Conservation (phyloP, 2,888 invertebrate genomes). For the Tetragonula carbonaria region DNA sequence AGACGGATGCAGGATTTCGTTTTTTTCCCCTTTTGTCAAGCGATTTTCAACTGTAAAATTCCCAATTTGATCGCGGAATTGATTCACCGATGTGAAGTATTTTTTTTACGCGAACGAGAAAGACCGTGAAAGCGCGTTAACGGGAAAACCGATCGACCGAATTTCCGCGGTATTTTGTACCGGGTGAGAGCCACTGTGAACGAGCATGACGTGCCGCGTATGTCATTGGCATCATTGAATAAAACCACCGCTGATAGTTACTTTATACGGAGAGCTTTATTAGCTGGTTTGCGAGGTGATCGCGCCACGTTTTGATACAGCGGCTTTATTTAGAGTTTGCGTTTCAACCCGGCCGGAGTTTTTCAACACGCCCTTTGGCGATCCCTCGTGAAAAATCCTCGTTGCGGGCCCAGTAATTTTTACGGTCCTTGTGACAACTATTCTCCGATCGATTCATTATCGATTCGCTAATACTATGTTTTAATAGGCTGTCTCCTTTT, state of each 20-base stretch:
- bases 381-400: neutral
- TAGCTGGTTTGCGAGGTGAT: constrained; percentile 49
- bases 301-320: constrained; percentile 47
- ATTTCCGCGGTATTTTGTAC: neutral
- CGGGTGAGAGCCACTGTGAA: constrained; percentile 54
- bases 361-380: constrained; percentile 4
- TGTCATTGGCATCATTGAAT: constrained; percentile 69
- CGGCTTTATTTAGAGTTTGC: constrained; percentile 13
- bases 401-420: neutral
- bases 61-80: neutral
- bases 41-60: neutral
- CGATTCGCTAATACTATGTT: too few species aligned
- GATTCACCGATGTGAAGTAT: neutral
- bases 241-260: constrained; percentile 55
- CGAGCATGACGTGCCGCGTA: constrained; percentile 47
- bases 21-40: too few species aligned
- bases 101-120: neutral
- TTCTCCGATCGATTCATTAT: too few species aligned
- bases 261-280: constrained; percentile 60
- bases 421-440: too few species aligned
- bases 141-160: neutral
- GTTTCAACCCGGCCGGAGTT: neutral
- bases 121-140: neutral
- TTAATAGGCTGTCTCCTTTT: too few species aligned
- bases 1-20: too few species aligned